Evolutionary conservation across 2,888 invertebrate species (phyloP).

Genomic region (Spisula solida): DNA sequence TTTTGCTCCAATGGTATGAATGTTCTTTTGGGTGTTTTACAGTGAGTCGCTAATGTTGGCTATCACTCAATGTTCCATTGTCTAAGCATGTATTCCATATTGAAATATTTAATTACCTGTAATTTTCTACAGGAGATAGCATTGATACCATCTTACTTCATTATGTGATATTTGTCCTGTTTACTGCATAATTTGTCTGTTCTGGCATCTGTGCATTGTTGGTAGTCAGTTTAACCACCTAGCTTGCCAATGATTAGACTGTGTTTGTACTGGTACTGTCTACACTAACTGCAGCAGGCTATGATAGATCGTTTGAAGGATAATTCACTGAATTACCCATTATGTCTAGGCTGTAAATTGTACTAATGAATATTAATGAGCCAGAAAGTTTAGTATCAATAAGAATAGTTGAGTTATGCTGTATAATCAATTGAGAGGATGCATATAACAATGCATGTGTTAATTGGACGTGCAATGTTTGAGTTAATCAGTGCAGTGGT

Average conservation of each 20-base stretch:
- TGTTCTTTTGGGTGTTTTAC: too few relatives aligned
- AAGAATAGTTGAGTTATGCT: neutral
- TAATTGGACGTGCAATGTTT: neutral
- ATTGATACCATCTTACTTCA: too few relatives aligned
- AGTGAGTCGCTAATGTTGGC: too few relatives aligned
- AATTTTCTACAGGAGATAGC: too few relatives aligned
- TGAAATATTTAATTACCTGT: too few relatives aligned
- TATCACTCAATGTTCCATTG: too few relatives aligned
- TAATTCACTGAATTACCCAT: conserved; percentile 11
- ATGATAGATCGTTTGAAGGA: neutral
- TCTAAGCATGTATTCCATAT: too few relatives aligned
- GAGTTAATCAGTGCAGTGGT: conserved; percentile 14
- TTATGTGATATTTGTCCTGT: too few relatives aligned
- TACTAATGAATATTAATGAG: conserved; percentile 26
- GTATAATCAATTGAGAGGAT: neutral
- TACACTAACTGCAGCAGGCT: too few relatives aligned
- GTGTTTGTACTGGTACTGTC: neutral
- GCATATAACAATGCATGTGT: neutral
- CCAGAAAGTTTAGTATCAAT: neutral
- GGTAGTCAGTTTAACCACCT: neutral
- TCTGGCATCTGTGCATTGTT: too few relatives aligned
- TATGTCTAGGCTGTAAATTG: conserved; percentile 23
- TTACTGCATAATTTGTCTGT: too few relatives aligned
- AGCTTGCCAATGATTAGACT: neutral
- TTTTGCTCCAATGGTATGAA: too few relatives aligned